Evolutionary conservation across 2,113 vertebrate species (phyloP), one percentile per base, ranked within the genome.

Genomic region (Thamnaconus septentrionalis): DNA sequence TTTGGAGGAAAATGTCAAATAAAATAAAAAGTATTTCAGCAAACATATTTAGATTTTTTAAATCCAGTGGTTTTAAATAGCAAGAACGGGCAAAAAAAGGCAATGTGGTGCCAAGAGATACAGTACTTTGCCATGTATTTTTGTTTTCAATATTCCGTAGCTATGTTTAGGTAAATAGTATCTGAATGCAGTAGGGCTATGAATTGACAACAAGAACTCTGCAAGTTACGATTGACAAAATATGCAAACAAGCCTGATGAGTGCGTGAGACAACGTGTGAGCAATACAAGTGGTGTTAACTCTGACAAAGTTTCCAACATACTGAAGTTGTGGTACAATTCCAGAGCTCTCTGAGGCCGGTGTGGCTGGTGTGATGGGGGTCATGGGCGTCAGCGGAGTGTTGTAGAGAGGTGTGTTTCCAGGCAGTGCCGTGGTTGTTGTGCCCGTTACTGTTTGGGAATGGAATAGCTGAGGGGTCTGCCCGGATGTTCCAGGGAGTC

Each of bases 321-420:
- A 99, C 97, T 99, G 97, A 41, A 99, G 90, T 85, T 98, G 96
- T 0, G 97, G 97, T 42, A 98, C 93, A n/a, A 99, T 99, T 71
- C 96, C 97, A 39, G 97, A 99, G 86, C 95, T 98, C 91, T 99
- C 97, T 0, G 97, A 98, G 0, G 96, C 94, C 0, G 97, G 97
- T 1, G 97, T 98, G 18, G 96, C 93, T 2, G 97, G 97, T 47
- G 97, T 97, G 78, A 97, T 91, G 1, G 97, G 97, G 42, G 97
- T 99, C 97, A 99, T 98, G 0, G 97, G 97, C 1, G 96, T 98
- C 83, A 98, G 90, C 0, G 97, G 96, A 12, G 95, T 95, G 49
- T 89, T 90, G 66, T 97, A 98, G 4, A 96, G 90, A 1, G 96
- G 94, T 0, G 96, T 96, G 76, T 94, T 97, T 70, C 96, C 95